Evolutionary conservation across 2,797 vertebrate genomes (phyloP).

Genomic region (Salarias fasciatus): DNA sequence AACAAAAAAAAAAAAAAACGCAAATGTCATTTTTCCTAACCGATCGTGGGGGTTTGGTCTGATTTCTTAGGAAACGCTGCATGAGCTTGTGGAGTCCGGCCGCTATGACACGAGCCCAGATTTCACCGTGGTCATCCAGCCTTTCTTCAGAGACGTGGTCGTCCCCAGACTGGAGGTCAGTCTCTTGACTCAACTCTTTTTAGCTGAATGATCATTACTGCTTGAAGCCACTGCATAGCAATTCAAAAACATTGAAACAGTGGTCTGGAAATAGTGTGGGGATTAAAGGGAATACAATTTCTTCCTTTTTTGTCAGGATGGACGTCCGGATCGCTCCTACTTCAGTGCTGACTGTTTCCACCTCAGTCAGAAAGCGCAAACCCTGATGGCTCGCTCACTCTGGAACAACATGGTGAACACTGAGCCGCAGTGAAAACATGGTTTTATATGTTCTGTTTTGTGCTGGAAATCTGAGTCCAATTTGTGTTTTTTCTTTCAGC

Average conservation of each 20-base stretch:
- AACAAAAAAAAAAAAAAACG: neutral
- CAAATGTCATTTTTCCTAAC: neutral
- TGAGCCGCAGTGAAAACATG: no score
- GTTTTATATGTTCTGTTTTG: no score
- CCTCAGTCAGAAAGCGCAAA: constrained; percentile 88
- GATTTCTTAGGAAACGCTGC: constrained; percentile 74
- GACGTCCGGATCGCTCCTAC: constrained; percentile 83
- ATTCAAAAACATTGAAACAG: no score
- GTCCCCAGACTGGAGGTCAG: constrained; percentile 82
- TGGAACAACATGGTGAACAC: constrained; percentile 90
- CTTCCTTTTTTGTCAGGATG: constrained; percentile 74
- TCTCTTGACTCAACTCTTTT: neutral
- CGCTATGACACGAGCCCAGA: constrained; percentile 86
- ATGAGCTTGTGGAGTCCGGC: constrained; percentile 83
- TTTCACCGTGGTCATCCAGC: constrained; percentile 92
- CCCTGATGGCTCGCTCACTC: constrained; percentile 86
- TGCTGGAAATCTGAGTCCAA: no score
- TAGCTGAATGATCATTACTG: no score
- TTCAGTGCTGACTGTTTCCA: constrained; percentile 93
- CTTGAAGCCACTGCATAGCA: no score
- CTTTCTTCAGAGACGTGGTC: constrained; percentile 80
- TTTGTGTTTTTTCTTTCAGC: constrained; percentile 68
- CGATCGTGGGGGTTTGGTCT: neutral
- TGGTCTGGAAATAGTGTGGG: no score
- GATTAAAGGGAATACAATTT: no score